Percentiles rank a stretch among this genome's conserved stretches.
These are phyloP conservation scores for Drosophila tsacasi DNA, from an alignment of 1,140 invertebrate genomes.

Conservation along the genomic window DNA sequence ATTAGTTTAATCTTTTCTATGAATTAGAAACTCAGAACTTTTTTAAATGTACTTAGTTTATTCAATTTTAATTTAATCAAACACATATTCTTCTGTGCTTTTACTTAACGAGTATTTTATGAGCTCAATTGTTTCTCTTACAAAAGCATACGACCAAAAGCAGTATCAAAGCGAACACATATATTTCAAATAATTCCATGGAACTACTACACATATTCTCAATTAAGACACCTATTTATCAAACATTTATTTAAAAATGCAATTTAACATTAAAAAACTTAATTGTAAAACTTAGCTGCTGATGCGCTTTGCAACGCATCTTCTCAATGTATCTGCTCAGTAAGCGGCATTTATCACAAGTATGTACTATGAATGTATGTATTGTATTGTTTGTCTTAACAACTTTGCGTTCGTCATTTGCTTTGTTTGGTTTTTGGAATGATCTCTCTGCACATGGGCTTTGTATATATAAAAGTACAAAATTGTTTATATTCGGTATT, in stretches of 20 bases:
- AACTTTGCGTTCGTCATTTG: conserved; percentile 43
- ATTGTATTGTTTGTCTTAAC: conserved; percentile 38
- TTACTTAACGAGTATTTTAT: conserved; percentile 13
- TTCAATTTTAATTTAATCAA: conserved; percentile 11
- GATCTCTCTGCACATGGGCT: conserved; percentile 35
- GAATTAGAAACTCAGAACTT: neutral
- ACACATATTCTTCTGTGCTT: conserved; percentile 1
- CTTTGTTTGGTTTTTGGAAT: conserved; percentile 41
- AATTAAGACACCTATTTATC: neutral
- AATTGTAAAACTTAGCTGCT: conserved; percentile 58
- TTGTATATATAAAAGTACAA: conserved; percentile 73
- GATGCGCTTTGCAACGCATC: conserved; percentile 53
- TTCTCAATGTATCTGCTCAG: conserved; percentile 59
- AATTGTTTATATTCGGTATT: conserved; percentile 65
- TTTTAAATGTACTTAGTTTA: conserved; percentile 1
- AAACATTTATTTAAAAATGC: conserved; percentile 79
- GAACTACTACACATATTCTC: neutral
- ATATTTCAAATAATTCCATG: neutral
- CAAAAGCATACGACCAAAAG: conserved; percentile 2
- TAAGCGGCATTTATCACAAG: conserved; percentile 79
- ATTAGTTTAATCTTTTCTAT: neutral
- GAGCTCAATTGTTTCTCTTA: neutral
- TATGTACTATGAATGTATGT: conserved; percentile 59
- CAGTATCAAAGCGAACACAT: neutral
- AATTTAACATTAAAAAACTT: conserved; percentile 77